Conservation (phyloP, 2,113 vertebrate species). For the Rhipidura dahli region DNA sequence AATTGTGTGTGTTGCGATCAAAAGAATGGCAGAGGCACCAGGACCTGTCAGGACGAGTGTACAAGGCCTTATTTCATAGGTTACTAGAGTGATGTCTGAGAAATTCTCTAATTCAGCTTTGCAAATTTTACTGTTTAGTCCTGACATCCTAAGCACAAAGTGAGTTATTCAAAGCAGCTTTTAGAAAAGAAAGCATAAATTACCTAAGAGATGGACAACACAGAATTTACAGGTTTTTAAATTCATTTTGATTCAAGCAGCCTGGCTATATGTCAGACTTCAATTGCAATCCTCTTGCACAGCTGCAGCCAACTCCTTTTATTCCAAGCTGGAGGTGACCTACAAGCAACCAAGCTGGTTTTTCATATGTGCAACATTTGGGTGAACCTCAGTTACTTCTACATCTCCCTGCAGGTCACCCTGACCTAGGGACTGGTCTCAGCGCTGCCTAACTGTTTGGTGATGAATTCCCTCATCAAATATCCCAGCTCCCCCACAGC, state of each 20-base stretch:
- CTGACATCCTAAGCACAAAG: background rate
- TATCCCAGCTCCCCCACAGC: background rate
- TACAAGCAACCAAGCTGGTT: background rate
- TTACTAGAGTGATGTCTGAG: background rate
- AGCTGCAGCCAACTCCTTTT: constrained; percentile 13
- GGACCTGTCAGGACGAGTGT: background rate
- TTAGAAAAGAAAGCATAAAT: constrained; percentile 16
- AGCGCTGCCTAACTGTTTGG: background rate
- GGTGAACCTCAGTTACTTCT: background rate
- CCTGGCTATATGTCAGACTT: background rate
- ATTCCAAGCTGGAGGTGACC: background rate
- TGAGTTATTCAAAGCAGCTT: background rate
- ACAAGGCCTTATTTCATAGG: background rate
- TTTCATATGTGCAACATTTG: background rate
- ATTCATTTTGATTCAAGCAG: constrained; percentile 14
- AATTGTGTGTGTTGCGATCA: background rate
- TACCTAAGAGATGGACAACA: background rate
- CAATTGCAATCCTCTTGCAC: background rate
- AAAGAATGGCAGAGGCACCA: background rate
- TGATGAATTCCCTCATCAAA: background rate
- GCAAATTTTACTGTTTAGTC: background rate
- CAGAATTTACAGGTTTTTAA: background rate
- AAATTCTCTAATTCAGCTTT: background rate
- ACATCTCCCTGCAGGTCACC: background rate
- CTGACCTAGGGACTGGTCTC: background rate